These are phyloP conservation scores for Phrynosoma platyrhinos DNA, from an alignment of 2,113 vertebrate species.

Conservation along the genomic window DNA sequence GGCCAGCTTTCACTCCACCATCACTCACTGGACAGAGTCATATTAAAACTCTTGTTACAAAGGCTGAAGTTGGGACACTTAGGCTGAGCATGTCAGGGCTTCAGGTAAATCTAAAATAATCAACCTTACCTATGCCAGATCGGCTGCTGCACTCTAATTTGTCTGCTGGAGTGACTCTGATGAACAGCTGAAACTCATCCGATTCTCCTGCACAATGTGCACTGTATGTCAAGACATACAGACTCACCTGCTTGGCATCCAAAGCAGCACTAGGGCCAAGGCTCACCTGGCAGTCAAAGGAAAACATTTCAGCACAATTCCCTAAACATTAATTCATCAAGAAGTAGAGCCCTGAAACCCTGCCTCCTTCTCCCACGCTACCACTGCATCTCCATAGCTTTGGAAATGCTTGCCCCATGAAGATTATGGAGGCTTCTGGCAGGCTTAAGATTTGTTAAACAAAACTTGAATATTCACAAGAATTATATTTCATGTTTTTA, in stretches of 20 bases:
- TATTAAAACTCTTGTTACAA: neutral
- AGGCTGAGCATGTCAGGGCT: neutral
- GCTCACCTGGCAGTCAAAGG: constrained; percentile 64
- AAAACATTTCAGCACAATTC: accelerated
- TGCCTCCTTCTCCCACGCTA: too few relatives aligned
- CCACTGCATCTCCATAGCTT: neutral
- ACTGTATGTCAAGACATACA: constrained; percentile 66
- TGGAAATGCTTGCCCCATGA: neutral
- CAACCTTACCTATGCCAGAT: constrained; percentile 69
- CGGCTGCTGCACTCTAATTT: constrained; percentile 43
- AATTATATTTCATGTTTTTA: too few relatives aligned
- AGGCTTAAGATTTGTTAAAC: too few relatives aligned
- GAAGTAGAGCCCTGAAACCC: neutral
- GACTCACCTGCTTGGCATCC: constrained; percentile 63
- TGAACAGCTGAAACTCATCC: constrained; percentile 47
- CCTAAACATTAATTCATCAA: accelerated
- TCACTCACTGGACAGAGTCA: too few relatives aligned
- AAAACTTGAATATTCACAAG: too few relatives aligned
- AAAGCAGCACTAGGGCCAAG: constrained; percentile 68
- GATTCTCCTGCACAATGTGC: constrained; percentile 43
- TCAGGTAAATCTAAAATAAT: neutral
- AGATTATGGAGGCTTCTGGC: too few relatives aligned
- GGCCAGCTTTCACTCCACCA: neutral
- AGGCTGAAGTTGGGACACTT: neutral
- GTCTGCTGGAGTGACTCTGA: constrained; percentile 44